A percentile compares a stretch with the other conserved stretches of the same genome.
These are phyloP conservation scores for Cepaea hortensis DNA, from an alignment of 2,888 invertebrate species.

Conservation along the genomic window DNA sequence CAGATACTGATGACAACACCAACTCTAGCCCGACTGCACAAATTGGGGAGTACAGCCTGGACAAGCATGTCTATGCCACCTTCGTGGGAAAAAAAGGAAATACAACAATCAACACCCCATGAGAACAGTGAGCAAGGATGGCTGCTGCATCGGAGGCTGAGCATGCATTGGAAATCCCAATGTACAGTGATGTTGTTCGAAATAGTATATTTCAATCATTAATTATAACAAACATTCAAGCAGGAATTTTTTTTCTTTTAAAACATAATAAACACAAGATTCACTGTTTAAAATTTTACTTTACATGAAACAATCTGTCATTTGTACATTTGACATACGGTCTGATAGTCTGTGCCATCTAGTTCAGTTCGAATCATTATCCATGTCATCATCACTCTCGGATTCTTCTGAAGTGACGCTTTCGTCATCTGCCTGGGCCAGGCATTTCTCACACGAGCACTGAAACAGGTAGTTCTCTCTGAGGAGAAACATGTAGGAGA, in stretches of 20 bases:
- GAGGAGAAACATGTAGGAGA: constrained; percentile 43
- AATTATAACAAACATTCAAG: background rate
- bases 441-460: constrained; percentile 89
- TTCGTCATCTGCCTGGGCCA: constrained; percentile 83
- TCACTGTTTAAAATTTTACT: background rate
- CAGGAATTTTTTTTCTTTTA: background rate
- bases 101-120: no score
- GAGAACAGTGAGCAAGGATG: no score
- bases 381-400: constrained; percentile 72
- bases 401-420: constrained; percentile 90
- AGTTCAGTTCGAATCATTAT: constrained; percentile 31
- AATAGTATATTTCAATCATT: no score
- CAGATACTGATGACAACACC: no score
- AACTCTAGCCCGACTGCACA: no score
- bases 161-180: no score
- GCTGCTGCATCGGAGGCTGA: no score
- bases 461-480: constrained; percentile 77
- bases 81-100: no score
- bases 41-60: no score
- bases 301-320: background rate
- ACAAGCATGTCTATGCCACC: no score
- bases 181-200: no score
- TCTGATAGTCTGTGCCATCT: background rate
- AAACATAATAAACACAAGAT: background rate
- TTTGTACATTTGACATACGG: background rate